Evolutionary conservation across 2,888 invertebrate genomes (phyloP), one percentile per base, ranked within the genome.

Genomic region (Pocota personata): DNA sequence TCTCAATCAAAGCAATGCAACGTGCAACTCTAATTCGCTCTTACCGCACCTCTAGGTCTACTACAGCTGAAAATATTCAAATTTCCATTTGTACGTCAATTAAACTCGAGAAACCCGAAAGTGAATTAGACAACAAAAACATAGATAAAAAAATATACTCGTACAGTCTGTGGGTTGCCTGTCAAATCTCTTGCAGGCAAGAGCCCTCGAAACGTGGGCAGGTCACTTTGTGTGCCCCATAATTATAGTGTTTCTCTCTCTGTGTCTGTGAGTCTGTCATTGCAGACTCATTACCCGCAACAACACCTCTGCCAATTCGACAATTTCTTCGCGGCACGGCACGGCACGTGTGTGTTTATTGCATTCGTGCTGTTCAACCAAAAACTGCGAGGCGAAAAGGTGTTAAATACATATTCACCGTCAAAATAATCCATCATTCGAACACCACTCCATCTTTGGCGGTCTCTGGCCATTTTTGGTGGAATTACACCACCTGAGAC

Each of bases 341-440:
- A 19, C 46, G 71, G 82, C 77, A 82, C 82, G 76, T 82, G 77
- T 76, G 57, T 71, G 58, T 67, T 75, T 71, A 77, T 77, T 82
- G 82, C 77, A 77, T 32, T 58, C 50, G 62, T 3, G 27, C 19
- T 27, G 48, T 35, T 48, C 37, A 32, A 46, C 43, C 3, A 57
- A 60, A 62, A 32, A 64, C 37, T 60, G 32, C 55, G 62, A 71
- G 43, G 52, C 55, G 50, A 62, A 82, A 82, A 82, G 82, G 77
- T 76, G 82, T 77, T 82, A 71, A 82, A 82, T 76, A 82, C 82
- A 76, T 82, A 82, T 71, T 76, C 62, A 57, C 48, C 69, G 64
- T 64, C 76, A 37, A 71, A 69, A 57, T 71, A 76, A 76, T 76
- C 55, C 76, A 82, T 82, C 76, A 64, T 48, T 30, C 52, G 30